Percentiles rank a stretch among this genome's conserved stretches.
Evolutionary conservation across 2,888 invertebrate genomes (phyloP).

Genomic region (Sipha maydis): DNA sequence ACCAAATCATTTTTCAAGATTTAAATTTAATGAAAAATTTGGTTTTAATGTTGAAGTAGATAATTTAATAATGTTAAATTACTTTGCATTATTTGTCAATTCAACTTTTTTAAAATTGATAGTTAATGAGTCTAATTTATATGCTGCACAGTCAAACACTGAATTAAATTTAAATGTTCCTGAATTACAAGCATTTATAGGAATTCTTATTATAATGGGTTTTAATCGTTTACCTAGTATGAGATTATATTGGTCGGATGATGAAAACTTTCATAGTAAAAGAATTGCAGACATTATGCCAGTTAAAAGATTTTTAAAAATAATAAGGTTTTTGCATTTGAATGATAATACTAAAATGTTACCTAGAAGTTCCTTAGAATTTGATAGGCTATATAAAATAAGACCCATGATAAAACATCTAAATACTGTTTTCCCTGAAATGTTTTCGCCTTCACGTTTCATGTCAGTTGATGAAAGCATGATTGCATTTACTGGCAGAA

Average conservation of each 20-base stretch:
- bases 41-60: constrained; percentile 14
- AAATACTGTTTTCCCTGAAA: neutral
- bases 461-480: constrained; percentile 22
- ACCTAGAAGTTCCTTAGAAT: constrained; percentile 26
- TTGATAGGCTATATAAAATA: constrained; percentile 20
- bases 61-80: neutral
- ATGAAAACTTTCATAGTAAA: constrained; percentile 51
- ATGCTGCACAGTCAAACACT: constrained; percentile 38
- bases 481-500: constrained; percentile 1
- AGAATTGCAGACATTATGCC: constrained; percentile 46
- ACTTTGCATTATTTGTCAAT: constrained; percentile 15
- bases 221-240: constrained; percentile 43
- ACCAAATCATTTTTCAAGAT: neutral
- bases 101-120: constrained; percentile 21
- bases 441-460: constrained; percentile 11
- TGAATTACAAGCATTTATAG: constrained; percentile 39
- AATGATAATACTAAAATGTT: constrained; percentile 56
- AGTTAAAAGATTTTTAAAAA: constrained; percentile 52
- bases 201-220: constrained; percentile 55
- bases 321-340: constrained; percentile 46
- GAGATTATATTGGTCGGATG: constrained; percentile 41
- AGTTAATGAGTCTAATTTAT: constrained; percentile 47
- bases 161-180: constrained; percentile 29
- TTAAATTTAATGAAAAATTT: neutral
- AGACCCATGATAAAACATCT: constrained; percentile 3